A percentile compares a stretch with the other conserved stretches of the same genome.
Evolutionary conservation across 2,888 invertebrate species (phyloP).

Genomic region (Noctua pronuba): DNA sequence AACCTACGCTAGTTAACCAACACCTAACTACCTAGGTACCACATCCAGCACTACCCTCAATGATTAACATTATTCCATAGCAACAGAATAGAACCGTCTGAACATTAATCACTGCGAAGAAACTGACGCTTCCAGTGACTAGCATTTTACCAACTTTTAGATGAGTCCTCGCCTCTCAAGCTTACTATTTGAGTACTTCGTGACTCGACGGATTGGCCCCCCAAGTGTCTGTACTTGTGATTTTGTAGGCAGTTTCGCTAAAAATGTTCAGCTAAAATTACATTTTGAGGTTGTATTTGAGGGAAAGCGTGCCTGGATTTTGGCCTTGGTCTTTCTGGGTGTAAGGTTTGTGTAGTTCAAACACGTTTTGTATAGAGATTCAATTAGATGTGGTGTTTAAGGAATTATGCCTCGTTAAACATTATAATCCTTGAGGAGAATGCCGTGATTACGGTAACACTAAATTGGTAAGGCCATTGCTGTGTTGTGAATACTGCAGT

Average conservation of each 20-base stretch:
- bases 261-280: conserved; percentile 51
- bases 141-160: conserved; percentile 66
- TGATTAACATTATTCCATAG: conserved; percentile 60
- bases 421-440: background rate
- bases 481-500: background rate
- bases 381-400: conserved; percentile 9
- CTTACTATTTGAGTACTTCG: conserved; percentile 63
- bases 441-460: background rate
- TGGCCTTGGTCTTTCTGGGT: background rate
- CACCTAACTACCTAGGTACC: background rate
- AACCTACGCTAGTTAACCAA: background rate
- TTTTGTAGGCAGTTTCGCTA: conserved; percentile 54
- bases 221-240: conserved; percentile 60
- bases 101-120: conserved; percentile 68
- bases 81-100: conserved; percentile 54
- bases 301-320: conserved; percentile 9
- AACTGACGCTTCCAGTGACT: conserved; percentile 63
- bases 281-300: conserved; percentile 41
- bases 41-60: conserved; percentile 38
- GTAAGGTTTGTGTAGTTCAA: conserved; percentile 14
- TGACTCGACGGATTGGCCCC: conserved; percentile 60
- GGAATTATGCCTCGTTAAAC: background rate
- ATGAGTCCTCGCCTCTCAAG: conserved; percentile 56
- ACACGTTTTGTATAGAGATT: conserved; percentile 31
- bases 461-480: no score